Evolutionary conservation across 2,113 vertebrate genomes (phyloP), one percentile per base, ranked within the genome.

Genomic region (Ceyx melanurus): DNA sequence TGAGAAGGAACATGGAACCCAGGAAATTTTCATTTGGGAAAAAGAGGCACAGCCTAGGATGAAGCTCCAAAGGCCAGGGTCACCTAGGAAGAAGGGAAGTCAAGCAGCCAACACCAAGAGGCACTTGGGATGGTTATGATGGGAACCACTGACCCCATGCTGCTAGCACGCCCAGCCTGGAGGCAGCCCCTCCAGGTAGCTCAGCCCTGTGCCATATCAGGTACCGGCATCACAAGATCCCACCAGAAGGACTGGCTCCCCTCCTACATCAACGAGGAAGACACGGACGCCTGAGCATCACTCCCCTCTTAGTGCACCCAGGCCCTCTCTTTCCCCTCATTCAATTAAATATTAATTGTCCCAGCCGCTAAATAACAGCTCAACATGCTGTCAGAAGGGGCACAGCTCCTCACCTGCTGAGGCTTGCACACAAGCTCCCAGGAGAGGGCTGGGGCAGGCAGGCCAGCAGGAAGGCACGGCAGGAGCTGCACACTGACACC

Each of bases 351-450:
- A 97, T 89, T 94, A 88, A 97, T 94, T 1, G 6, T 58, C 70
- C 95, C 92, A 88, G 81, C 56, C 15, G 20, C 96, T 97, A 90
- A 97, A 97, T 94, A 97, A 97, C 90, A 96, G 86, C 97, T 96
- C 94, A 95, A 75, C 68, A 86, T n/a, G 77, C 94, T 97, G 96
- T 86, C 82, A 90, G 97, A 82, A 89, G 74, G 84, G 89, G 84
- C 70, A 82, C 92, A 92, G 94, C 87, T 96, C 90, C 93, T 95
- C 94, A 6, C 94, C 65, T 92, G 88, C 96, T 45, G 37, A 93
- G 95, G 93, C 82, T 83, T 15, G 7, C 43, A 86, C 74, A 70
- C 45, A 90, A 90, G 87, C 23, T 43, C 15, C 10, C 50, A 65
- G 70, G 74, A 94, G 79, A 88, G 48, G 82, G 61, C 71, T 61